phyloP scores from a whole-genome alignment of 2,888 invertebrate species.

The Acrobasis repandana region DNA sequence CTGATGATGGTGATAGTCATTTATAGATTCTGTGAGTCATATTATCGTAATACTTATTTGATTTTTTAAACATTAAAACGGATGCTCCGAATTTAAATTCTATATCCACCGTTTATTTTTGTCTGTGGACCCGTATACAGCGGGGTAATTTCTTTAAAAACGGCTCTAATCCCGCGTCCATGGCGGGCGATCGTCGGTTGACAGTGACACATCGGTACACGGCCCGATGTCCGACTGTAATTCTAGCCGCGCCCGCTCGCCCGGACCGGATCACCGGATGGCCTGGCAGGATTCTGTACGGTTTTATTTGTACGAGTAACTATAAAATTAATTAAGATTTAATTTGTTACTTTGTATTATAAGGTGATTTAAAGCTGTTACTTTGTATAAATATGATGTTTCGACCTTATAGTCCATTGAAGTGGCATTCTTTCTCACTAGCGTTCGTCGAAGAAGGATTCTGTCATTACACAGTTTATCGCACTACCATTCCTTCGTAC shows the following conservation, averaged over 20 bases:
- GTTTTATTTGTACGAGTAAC: constrained; percentile 68
- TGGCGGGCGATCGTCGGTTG: constrained; percentile 67
- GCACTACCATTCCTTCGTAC: too few relatives aligned
- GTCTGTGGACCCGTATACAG: constrained; percentile 41
- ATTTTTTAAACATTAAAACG: background rate
- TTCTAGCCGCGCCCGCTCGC: constrained; percentile 65
- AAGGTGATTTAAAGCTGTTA: too few relatives aligned
- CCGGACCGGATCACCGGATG: constrained; percentile 36
- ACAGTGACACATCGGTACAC: constrained; percentile 83
- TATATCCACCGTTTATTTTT: constrained; percentile 17
- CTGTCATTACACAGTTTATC: too few relatives aligned
- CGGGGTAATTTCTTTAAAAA: constrained; percentile 73
- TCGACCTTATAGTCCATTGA: too few relatives aligned
- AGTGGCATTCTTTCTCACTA: too few relatives aligned
- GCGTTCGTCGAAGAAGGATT: too few relatives aligned
- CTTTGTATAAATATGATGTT: too few relatives aligned
- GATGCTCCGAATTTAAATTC: background rate
- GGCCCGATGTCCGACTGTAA: constrained; percentile 77
- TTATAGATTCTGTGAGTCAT: too few relatives aligned
- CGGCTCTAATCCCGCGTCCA: constrained; percentile 67
- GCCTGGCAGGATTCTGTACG: constrained; percentile 45
- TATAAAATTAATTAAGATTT: constrained; percentile 59
- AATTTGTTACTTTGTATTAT: constrained; percentile 19
- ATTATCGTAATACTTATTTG: too few relatives aligned
- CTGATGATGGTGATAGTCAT: too few relatives aligned